Percentiles rank a stretch among this genome's conserved stretches.
Conservation (phyloP, 2,888 invertebrate genomes). For the Strigamia maritima region DNA sequence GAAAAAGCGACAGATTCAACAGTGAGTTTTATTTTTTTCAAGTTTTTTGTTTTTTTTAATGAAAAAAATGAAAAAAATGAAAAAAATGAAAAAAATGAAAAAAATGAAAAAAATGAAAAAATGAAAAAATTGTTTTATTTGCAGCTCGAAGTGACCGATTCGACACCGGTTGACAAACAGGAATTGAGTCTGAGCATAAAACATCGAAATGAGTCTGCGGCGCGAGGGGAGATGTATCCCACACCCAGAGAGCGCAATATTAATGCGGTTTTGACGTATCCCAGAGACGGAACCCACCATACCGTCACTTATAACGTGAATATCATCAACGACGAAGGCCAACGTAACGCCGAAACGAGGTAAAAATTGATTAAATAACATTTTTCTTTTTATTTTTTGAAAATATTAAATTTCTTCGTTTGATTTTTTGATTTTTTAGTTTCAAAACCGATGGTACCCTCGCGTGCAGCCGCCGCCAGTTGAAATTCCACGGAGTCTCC, state of each 20-base stretch:
- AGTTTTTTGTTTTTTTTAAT: background rate
- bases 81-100: no score
- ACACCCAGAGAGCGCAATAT: background rate
- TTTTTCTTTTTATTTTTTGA: background rate
- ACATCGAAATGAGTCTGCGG: constrained; percentile 17
- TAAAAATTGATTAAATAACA: background rate
- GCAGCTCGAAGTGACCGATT: background rate
- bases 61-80: no score
- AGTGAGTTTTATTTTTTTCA: background rate
- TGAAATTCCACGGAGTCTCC: constrained; percentile 11
- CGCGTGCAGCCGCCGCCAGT: background rate
- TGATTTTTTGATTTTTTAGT: constrained; percentile 23
- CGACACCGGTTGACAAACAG: background rate
- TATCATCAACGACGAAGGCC: constrained; percentile 25
- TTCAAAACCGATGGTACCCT: constrained; percentile 20
- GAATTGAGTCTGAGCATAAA: background rate
- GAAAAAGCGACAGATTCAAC: constrained; percentile 15
- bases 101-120: background rate
- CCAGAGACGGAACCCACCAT: background rate
- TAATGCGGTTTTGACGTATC: background rate
- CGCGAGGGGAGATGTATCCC: background rate
- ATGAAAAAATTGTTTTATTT: constrained; percentile 1
- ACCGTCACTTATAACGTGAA: background rate
- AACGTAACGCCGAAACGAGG: background rate
- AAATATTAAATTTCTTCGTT: no score